phyloP scores from a whole-genome alignment of 2,888 invertebrate genomes.

The Sphaerophoria taeniata region DNA sequence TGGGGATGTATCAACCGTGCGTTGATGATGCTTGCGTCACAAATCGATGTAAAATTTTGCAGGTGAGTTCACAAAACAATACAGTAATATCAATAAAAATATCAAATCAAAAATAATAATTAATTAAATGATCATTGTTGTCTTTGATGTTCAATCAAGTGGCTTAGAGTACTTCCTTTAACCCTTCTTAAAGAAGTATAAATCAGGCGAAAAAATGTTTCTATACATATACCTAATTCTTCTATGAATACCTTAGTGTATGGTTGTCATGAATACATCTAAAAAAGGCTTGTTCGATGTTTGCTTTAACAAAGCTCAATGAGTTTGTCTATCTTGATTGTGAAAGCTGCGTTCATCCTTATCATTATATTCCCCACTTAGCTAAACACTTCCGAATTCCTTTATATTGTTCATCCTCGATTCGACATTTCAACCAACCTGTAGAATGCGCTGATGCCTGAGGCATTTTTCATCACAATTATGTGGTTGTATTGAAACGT shows the following conservation, averaged over 20 bases:
- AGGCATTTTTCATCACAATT: constrained; percentile 37
- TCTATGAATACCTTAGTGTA: no score
- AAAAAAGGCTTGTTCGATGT: no score
- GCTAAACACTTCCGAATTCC: constrained; percentile 26
- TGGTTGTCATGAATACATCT: no score
- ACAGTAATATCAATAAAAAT: no score
- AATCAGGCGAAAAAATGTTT: no score
- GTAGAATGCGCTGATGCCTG: constrained; percentile 32
- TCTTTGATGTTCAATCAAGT: no score
- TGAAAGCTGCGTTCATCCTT: background rate
- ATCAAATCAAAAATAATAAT: no score
- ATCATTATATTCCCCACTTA: background rate
- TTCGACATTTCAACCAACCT: constrained; percentile 30
- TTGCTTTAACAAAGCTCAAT: background rate
- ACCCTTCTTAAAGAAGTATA: no score
- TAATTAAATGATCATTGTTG: no score
- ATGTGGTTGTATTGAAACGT: constrained; percentile 2
- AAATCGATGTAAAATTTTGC: constrained; percentile 94
- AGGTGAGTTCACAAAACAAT: constrained; percentile 85
- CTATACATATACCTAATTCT: no score
- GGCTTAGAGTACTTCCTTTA: no score
- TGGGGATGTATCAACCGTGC: constrained; percentile 99
- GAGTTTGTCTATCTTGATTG: background rate
- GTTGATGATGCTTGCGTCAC: constrained; percentile 95
- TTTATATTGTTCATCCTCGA: background rate